Percentiles rank a stretch among this genome's conserved stretches.
Conservation (phyloP, 2,888 invertebrate genomes). For the Dryococelus australis region DNA sequence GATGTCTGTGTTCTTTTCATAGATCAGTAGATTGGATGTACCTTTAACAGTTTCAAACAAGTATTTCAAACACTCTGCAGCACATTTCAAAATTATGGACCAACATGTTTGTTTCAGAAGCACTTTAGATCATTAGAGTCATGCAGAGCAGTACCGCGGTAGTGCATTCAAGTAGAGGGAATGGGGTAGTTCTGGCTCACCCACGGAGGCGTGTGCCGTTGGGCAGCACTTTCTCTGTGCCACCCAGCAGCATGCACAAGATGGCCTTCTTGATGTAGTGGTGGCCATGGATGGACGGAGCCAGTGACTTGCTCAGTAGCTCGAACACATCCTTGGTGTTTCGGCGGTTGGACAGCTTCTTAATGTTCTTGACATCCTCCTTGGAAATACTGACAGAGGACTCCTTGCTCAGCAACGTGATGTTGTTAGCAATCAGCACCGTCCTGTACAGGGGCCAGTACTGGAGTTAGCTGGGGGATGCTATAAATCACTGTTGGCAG, state of each 20-base stretch:
- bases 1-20: too few relatives aligned
- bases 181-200: conserved; percentile 57
- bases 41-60: too few relatives aligned
- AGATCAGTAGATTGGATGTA: too few relatives aligned
- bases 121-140: too few relatives aligned
- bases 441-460: conserved; percentile 68
- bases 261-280: conserved; percentile 96
- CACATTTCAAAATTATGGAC: too few relatives aligned
- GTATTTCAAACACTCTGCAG: too few relatives aligned
- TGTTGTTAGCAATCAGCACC: conserved; percentile 91
- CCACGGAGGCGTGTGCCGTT: conserved; percentile 93
- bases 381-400: conserved; percentile 77
- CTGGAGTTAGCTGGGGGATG: not conserved
- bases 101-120: too few relatives aligned
- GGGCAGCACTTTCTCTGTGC: conserved; percentile 90
- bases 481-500: too few relatives aligned
- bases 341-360: conserved; percentile 72
- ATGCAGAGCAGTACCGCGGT: too few relatives aligned
- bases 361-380: conserved; percentile 90
- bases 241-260: conserved; percentile 91
- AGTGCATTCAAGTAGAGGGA: not conserved
- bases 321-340: conserved; percentile 85
- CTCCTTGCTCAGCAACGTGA: conserved; percentile 90
- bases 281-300: conserved; percentile 98
- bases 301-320: conserved; percentile 87